phyloP scores from a whole-genome alignment of 2,888 invertebrate species.

The Andrena marginata region DNA sequence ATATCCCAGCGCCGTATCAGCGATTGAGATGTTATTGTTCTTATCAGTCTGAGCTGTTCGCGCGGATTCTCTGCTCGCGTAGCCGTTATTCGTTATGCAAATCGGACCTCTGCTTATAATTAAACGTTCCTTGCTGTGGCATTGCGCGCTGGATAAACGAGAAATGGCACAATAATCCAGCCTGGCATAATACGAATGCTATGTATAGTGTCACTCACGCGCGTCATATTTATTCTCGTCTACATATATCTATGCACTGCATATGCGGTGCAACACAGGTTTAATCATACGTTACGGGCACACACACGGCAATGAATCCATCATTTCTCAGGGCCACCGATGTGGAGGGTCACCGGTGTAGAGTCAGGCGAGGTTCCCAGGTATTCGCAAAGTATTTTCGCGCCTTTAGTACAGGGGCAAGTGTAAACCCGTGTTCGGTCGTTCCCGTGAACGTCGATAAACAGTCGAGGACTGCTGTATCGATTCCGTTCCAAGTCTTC shows the following conservation, averaged over 20 bases:
- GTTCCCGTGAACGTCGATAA: background rate
- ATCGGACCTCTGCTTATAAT: constrained; percentile 43
- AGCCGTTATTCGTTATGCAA: constrained; percentile 10
- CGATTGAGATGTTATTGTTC: background rate
- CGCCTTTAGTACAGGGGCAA: background rate
- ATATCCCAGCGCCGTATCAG: background rate
- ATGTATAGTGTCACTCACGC: constrained; percentile 39
- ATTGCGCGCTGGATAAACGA: constrained; percentile 34
- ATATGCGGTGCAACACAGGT: background rate
- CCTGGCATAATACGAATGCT: constrained; percentile 18
- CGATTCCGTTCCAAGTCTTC: constrained; percentile 11
- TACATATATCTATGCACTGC: background rate
- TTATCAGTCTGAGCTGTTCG: constrained; percentile 7
- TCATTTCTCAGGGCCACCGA: constrained; percentile 43
- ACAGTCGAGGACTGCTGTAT: background rate
- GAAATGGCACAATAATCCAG: constrained; percentile 40
- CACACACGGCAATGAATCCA: constrained; percentile 40
- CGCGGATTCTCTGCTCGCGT: background rate
- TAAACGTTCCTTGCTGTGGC: constrained; percentile 13
- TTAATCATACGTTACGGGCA: constrained; percentile 27
- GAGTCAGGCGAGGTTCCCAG: background rate
- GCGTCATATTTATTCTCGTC: constrained; percentile 66
- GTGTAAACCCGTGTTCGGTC: background rate
- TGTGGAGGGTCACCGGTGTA: constrained; percentile 26
- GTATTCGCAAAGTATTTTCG: background rate